A percentile compares a stretch with the other conserved stretches of the same genome.
These are phyloP conservation scores for Oxyura jamaicensis DNA, from an alignment of 2,113 vertebrate genomes.

Conservation along the genomic window DNA sequence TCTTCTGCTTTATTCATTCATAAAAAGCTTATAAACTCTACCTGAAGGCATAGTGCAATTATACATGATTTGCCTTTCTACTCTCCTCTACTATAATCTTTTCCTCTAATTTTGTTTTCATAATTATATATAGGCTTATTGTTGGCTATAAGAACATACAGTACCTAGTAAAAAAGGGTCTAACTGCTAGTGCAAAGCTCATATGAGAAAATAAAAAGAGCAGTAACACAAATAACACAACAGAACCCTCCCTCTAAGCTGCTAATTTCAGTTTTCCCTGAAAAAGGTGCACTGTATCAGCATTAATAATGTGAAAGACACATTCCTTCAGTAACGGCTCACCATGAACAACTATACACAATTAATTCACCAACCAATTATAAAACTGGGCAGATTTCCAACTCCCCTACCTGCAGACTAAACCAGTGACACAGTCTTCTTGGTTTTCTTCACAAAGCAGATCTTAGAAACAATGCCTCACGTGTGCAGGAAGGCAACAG, in stretches of 20 bases:
- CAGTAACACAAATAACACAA: background rate
- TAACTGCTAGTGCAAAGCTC: background rate
- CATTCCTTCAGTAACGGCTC: background rate
- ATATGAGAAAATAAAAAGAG: background rate
- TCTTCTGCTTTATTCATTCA: background rate
- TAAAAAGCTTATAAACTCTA: background rate
- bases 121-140: background rate
- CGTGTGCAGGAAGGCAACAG: background rate
- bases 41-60: background rate
- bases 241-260: background rate
- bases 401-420: conserved; percentile 11
- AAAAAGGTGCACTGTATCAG: background rate
- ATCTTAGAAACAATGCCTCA: background rate
- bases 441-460: background rate
- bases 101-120: background rate
- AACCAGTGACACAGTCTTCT: background rate
- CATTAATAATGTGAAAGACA: background rate
- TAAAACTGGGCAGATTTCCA: conserved; percentile 34
- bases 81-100: background rate
- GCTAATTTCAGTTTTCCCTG: background rate
- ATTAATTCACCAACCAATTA: conserved; percentile 42
- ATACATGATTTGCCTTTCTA: background rate
- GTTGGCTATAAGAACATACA: background rate
- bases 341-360: background rate
- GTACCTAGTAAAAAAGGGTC: background rate